Conservation (phyloP, 2,888 invertebrate genomes). For the Drosophila ustulata region DNA sequence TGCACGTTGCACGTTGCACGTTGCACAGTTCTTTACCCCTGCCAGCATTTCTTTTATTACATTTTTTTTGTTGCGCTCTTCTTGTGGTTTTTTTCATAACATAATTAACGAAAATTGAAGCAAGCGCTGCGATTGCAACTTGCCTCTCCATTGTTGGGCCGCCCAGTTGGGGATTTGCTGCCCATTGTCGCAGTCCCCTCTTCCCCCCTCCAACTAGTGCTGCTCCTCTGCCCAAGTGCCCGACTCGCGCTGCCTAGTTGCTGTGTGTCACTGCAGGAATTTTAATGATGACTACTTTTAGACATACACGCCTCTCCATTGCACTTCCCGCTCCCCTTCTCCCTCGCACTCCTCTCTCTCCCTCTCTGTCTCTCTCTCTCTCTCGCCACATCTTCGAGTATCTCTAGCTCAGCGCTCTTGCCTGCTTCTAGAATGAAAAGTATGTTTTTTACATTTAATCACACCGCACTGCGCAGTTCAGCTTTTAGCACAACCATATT, state of each 20-base stretch:
- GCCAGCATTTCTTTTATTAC: conserved; percentile 1
- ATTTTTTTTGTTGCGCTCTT: not conserved
- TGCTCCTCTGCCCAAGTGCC: not conserved
- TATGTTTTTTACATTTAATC: conserved; percentile 38
- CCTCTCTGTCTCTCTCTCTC: not conserved
- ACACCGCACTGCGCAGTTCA: conserved; percentile 49
- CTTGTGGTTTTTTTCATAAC: conserved; percentile 57
- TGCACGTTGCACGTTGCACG: conserved; percentile 29
- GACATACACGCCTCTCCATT: conserved; percentile 75
- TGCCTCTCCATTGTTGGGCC: conserved; percentile 63
- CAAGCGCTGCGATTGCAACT: conserved; percentile 42
- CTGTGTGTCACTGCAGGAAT: conserved; percentile 78
- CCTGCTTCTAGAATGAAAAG: conserved; percentile 43
- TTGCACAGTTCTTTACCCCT: conserved; percentile 1
- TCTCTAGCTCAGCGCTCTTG: conserved; percentile 3
- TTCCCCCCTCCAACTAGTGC: not conserved
- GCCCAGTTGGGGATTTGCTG: conserved; percentile 75
- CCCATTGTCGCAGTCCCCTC: conserved; percentile 54
- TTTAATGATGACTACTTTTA: conserved; percentile 83
- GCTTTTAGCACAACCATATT: not conserved
- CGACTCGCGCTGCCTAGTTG: conserved; percentile 38
- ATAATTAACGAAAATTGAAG: conserved; percentile 76
- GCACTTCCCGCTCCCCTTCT: conserved; percentile 26
- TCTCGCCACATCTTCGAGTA: conserved; percentile 3
- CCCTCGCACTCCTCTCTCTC: too few relatives aligned